These are phyloP conservation scores for Trachelus iudaicus DNA, from an alignment of 2,888 invertebrate genomes.

Conservation along the genomic window DNA sequence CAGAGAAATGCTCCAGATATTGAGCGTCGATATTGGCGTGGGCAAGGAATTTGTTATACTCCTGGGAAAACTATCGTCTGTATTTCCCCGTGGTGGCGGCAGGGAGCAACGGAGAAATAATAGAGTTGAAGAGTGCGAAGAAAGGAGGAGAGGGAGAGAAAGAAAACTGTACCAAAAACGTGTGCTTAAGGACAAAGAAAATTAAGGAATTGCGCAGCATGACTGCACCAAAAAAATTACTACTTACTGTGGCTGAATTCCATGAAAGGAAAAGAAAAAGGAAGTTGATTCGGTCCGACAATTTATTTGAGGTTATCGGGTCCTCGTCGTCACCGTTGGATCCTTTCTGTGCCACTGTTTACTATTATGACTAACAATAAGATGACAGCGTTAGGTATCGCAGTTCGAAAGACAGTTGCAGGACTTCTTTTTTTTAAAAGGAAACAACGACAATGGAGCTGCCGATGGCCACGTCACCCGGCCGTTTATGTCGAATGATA, in stretches of 20 bases:
- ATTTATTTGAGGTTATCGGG: background rate
- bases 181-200: background rate
- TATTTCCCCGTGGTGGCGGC: no score
- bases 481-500: conserved; percentile 7
- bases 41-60: background rate
- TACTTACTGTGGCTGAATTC: background rate
- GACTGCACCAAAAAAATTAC: background rate
- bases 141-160: background rate
- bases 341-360: background rate
- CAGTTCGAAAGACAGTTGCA: background rate
- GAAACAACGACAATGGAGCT: background rate
- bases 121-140: background rate
- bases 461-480: background rate
- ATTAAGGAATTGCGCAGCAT: background rate
- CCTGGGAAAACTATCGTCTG: no score
- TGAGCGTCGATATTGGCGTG: background rate
- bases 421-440: background rate
- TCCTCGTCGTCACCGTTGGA: background rate
- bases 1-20: background rate
- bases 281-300: background rate
- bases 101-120: no score
- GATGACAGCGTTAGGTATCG: background rate
- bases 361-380: background rate
- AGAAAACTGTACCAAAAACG: background rate
- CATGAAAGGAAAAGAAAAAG: background rate